phyloP scores from a whole-genome alignment of 2,888 invertebrate species.

The Drosophila mimetica region DNA sequence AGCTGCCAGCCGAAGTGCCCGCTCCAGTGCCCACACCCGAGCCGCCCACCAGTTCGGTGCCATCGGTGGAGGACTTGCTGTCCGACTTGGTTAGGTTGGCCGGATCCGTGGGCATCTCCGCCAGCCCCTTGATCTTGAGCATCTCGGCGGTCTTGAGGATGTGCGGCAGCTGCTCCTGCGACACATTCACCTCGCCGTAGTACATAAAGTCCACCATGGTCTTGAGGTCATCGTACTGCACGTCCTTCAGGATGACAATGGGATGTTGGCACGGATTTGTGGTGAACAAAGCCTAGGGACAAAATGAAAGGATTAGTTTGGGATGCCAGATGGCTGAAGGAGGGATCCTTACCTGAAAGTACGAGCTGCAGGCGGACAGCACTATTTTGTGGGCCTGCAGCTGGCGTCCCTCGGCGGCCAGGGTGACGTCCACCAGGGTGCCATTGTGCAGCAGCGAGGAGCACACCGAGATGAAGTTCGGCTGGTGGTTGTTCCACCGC shows the following conservation, averaged over 20 bases:
- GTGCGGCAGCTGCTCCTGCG: conserved; percentile 93
- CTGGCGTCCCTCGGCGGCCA: conserved; percentile 95
- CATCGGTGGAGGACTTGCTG: conserved; percentile 86
- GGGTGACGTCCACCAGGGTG: conserved; percentile 94
- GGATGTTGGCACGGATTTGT: conserved; percentile 95
- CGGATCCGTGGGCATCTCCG: conserved; percentile 93
- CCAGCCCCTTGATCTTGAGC: conserved; percentile 94
- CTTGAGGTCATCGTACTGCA: conserved; percentile 92
- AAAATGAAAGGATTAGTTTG: background rate
- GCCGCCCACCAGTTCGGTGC: conserved; percentile 84
- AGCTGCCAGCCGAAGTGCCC: conserved; percentile 65
- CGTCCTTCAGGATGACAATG: conserved; percentile 95
- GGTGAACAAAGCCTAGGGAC: conserved; percentile 90
- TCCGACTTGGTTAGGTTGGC: conserved; percentile 90
- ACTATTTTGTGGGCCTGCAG: conserved; percentile 95
- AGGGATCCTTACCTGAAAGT: conserved; percentile 90
- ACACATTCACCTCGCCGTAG: conserved; percentile 95
- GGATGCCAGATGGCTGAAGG: no score
- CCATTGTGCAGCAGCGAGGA: conserved; percentile 92
- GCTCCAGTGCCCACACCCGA: conserved; percentile 77
- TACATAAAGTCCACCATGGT: conserved; percentile 97
- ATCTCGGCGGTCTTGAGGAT: conserved; percentile 93
- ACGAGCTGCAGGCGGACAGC: conserved; percentile 95
- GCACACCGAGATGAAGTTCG: conserved; percentile 95
- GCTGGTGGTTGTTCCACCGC: conserved; percentile 97